phyloP scores from a whole-genome alignment of 2,113 vertebrate species.

The Hippocampus guttulatus region DNA sequence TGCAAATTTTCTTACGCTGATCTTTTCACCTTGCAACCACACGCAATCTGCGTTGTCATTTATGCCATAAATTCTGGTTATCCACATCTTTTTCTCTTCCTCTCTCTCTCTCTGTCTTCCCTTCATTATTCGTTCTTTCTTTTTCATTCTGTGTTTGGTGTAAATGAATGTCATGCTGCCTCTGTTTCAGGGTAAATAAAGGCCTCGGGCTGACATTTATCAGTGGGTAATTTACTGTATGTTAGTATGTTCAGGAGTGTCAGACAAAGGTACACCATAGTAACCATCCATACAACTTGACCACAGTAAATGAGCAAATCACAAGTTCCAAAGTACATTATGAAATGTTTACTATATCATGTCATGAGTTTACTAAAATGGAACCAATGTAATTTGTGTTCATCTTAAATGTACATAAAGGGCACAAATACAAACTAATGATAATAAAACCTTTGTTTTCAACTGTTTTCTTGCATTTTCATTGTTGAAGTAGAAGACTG shows the following conservation, averaged over 20 bases:
- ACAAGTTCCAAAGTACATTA: neutral
- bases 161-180: conserved; percentile 68
- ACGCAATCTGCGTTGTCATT: conserved; percentile 16
- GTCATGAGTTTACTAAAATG: neutral
- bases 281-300: too few species aligned
- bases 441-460: neutral
- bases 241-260: neutral
- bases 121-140: conserved; percentile 5
- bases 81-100: conserved; percentile 12
- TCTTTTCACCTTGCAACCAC: conserved; percentile 27
- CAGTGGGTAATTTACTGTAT: conserved; percentile 12
- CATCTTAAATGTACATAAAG: neutral
- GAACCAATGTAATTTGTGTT: neutral
- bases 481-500: neutral
- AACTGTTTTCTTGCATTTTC: neutral
- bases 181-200: conserved; percentile 74
- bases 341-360: neutral
- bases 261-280: neutral
- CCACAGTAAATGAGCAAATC: neutral
- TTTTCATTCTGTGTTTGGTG: conserved; percentile 52
- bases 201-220: conserved; percentile 45
- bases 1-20: conserved; percentile 55
- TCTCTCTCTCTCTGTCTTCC: conserved; percentile 1
- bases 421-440: neutral
- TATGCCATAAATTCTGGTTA: conserved; percentile 43